Percentiles rank a stretch among this genome's conserved stretches.
Evolutionary conservation across 2,888 invertebrate genomes (phyloP).

Genomic region (Odontocolon sp.): DNA sequence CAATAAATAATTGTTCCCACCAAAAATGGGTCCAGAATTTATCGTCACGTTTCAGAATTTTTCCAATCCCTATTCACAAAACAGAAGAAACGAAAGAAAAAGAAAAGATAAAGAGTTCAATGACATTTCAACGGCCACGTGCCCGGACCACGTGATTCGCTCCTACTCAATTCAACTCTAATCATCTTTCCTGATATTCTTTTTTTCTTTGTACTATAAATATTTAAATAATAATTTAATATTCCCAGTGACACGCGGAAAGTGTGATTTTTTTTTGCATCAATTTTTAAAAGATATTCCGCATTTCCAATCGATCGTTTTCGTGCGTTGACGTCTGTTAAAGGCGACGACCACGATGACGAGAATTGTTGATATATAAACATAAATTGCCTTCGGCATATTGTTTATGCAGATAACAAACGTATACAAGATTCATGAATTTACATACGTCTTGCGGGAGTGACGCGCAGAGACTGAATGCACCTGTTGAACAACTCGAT

Average conservation of each 20-base stretch:
- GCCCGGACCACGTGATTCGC: not conserved
- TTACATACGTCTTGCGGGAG: conserved; percentile 62
- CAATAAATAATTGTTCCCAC: too few species aligned
- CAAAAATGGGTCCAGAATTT: too few species aligned
- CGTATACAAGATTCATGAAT: conserved; percentile 59
- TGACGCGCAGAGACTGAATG: conserved; percentile 64
- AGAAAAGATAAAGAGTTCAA: too few species aligned
- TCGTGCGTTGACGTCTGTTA: not conserved
- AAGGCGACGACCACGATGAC: not conserved
- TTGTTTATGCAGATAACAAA: conserved; percentile 37
- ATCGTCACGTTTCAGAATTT: too few species aligned
- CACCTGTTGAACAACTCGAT: conserved; percentile 70
- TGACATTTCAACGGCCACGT: not conserved
- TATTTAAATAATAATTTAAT: too few species aligned
- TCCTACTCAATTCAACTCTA: not conserved
- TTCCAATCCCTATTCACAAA: too few species aligned
- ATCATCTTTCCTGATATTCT: too few species aligned
- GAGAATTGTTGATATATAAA: conserved; percentile 16
- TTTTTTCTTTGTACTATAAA: too few species aligned
- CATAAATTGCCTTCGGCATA: not conserved
- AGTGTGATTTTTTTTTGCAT: not conserved
- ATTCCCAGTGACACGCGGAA: too few species aligned
- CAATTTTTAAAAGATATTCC: not conserved
- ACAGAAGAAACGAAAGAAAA: too few species aligned
- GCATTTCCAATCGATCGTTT: not conserved